Conservation (phyloP, 64 coral and sea anemone genomes). For the Pocillopora verrucosa region DNA sequence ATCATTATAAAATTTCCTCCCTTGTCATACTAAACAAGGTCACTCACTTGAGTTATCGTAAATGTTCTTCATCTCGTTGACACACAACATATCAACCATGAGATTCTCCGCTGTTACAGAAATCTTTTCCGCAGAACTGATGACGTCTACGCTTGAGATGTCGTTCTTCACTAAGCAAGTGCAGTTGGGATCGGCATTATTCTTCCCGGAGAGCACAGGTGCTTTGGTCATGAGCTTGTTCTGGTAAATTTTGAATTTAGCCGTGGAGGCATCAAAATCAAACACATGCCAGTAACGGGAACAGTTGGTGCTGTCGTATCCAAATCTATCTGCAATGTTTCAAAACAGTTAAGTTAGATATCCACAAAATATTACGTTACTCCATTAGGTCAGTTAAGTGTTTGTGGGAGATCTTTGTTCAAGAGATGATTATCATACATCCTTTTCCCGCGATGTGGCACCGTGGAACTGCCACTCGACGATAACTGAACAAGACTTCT, state of each 20-base stretch:
- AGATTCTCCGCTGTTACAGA: conserved; percentile 57
- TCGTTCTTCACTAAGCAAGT: conserved; percentile 44
- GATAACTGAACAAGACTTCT: too few relatives aligned
- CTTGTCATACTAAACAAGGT: neutral
- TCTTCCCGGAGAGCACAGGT: conserved; percentile 20
- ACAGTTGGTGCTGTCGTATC: conserved; percentile 64
- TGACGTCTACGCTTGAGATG: conserved; percentile 68
- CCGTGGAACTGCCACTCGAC: too few relatives aligned
- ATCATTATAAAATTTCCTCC: neutral
- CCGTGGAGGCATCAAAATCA: conserved; percentile 79
- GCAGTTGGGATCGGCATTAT: conserved; percentile 68
- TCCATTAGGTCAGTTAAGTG: neutral
- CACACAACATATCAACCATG: conserved; percentile 77
- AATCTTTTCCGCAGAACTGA: conserved; percentile 47
- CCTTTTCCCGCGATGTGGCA: neutral
- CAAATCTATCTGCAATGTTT: conserved; percentile 39
- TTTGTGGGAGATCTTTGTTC: too few relatives aligned
- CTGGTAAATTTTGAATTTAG: conserved; percentile 78
- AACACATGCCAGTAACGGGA: conserved; percentile 87
- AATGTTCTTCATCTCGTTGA: conserved; percentile 82
- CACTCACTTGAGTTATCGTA: conserved; percentile 72
- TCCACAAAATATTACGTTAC: neutral
- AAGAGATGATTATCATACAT: too few relatives aligned
- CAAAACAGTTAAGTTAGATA: too few relatives aligned
- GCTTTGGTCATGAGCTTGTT: conserved; percentile 49